phyloP scores from a whole-genome alignment of 2,888 invertebrate species.

The Salpingus planirostris region DNA sequence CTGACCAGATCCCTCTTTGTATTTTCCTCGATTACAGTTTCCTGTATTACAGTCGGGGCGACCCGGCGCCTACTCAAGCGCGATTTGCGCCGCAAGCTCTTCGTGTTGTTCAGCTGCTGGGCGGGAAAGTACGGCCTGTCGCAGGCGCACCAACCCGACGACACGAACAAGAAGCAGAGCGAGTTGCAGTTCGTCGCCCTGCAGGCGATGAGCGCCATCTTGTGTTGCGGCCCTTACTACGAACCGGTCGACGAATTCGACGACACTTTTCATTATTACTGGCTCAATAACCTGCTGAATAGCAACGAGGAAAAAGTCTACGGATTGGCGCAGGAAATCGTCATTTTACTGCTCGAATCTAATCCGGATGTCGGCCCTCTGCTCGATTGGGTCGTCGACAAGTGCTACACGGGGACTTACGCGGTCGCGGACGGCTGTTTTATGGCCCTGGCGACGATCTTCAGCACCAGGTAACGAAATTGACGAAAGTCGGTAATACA shows the following conservation, averaged over 20 bases:
- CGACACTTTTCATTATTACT: slow-evolving; percentile 87
- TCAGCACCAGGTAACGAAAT: slow-evolving; percentile 74
- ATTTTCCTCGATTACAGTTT: too few species aligned
- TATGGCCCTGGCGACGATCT: slow-evolving; percentile 89
- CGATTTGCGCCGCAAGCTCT: slow-evolving; percentile 78
- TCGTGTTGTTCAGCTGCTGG: slow-evolving; percentile 90
- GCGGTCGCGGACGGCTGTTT: slow-evolving; percentile 95
- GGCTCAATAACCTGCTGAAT: slow-evolving; percentile 85
- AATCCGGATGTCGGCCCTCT: slow-evolving; percentile 88
- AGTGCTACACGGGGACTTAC: slow-evolving; percentile 88
- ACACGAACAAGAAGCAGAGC: slow-evolving; percentile 33
- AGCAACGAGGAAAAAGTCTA: slow-evolving; percentile 86
- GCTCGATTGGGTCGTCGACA: slow-evolving; percentile 96
- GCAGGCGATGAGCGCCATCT: slow-evolving; percentile 90
- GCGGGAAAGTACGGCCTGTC: slow-evolving; percentile 74
- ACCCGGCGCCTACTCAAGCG: slow-evolving; percentile 77
- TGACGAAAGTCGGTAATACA: too few species aligned
- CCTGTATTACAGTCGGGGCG: slow-evolving; percentile 73
- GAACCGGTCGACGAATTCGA: slow-evolving; percentile 76
- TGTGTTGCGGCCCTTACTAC: slow-evolving; percentile 94
- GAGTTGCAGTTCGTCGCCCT: slow-evolving; percentile 46
- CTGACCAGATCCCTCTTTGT: too few species aligned
- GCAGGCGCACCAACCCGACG: slow-evolving; percentile 23
- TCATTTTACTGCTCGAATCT: slow-evolving; percentile 86
- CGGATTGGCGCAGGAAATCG: slow-evolving; percentile 84